These are phyloP conservation scores for Stictocephala bisonia DNA, from an alignment of 2,888 invertebrate species.

Conservation along the genomic window DNA sequence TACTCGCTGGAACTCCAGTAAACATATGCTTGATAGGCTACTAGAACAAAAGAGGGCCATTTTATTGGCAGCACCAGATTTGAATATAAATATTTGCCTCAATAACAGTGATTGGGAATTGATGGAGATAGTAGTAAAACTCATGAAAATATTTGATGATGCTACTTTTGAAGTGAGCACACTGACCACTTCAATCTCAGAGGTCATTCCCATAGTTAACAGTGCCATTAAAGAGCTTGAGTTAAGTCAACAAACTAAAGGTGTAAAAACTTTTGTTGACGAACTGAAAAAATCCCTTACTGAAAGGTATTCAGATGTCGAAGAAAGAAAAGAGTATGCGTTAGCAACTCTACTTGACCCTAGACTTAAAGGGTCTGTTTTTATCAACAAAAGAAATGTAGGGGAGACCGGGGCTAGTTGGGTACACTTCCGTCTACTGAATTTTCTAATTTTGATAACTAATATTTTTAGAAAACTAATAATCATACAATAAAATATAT, in stretches of 20 bases:
- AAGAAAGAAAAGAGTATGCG: neutral
- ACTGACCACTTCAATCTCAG: neutral
- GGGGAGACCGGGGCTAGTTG: too few relatives aligned
- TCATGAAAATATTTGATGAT: constrained; percentile 15
- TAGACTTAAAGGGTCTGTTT: neutral
- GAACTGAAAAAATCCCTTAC: neutral
- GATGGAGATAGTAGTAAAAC: neutral
- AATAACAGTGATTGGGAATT: neutral
- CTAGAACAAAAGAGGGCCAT: constrained; percentile 1
- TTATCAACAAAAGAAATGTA: too few relatives aligned
- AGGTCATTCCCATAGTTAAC: constrained; percentile 8
- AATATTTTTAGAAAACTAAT: too few relatives aligned
- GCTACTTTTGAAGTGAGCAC: neutral
- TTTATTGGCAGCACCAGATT: constrained; percentile 1
- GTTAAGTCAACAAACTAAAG: neutral
- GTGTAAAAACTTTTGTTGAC: neutral
- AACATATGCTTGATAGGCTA: neutral
- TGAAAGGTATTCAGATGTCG: neutral
- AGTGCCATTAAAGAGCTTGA: constrained; percentile 7
- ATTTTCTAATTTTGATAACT: too few relatives aligned
- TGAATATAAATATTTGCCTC: neutral
- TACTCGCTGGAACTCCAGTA: neutral
- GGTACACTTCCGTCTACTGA: too few relatives aligned
- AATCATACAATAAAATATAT: too few relatives aligned
- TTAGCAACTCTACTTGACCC: constrained; percentile 11